Conservation (phyloP, 2,888 invertebrate species). For the Megamerina dolium region DNA sequence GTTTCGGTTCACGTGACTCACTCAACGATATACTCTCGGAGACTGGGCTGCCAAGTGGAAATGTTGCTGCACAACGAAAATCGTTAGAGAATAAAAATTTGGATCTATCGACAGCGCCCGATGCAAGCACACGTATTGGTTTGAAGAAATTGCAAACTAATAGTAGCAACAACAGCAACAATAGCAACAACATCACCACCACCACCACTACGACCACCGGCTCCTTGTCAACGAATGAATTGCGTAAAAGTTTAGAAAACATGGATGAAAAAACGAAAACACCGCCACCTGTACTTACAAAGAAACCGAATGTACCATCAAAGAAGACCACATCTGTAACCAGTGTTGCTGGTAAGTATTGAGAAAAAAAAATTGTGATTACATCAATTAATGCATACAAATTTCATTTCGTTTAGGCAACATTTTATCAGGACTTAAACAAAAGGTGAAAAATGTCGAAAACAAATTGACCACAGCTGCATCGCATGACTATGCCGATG, state of each 20-base stretch:
- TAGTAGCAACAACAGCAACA: slow-evolving; percentile 3
- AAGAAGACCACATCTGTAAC: slow-evolving; percentile 65
- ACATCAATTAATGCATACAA: not conserved
- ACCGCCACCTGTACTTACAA: slow-evolving; percentile 53
- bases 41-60: slow-evolving; percentile 45
- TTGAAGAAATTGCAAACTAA: slow-evolving; percentile 26
- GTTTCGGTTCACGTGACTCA: slow-evolving; percentile 47
- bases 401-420: slow-evolving; percentile 41
- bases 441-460: slow-evolving; percentile 54
- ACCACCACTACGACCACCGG: slow-evolving; percentile 18
- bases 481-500: slow-evolving; percentile 49
- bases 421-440: slow-evolving; percentile 58
- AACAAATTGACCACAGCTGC: slow-evolving; percentile 51
- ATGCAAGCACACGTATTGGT: slow-evolving; percentile 20
- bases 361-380: not conserved
- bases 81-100: slow-evolving; percentile 50
- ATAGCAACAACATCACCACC: slow-evolving; percentile 7
- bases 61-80: slow-evolving; percentile 54
- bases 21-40: slow-evolving; percentile 47
- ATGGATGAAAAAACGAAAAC: slow-evolving; percentile 48
- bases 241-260: slow-evolving; percentile 46
- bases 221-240: slow-evolving; percentile 26
- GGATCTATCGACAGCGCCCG: slow-evolving; percentile 37
- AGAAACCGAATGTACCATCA: slow-evolving; percentile 61
- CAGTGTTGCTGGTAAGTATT: slow-evolving; percentile 43